These are phyloP conservation scores for Pristionchus maxplancki DNA, from an alignment of 2,888 invertebrate species.

Conservation along the genomic window DNA sequence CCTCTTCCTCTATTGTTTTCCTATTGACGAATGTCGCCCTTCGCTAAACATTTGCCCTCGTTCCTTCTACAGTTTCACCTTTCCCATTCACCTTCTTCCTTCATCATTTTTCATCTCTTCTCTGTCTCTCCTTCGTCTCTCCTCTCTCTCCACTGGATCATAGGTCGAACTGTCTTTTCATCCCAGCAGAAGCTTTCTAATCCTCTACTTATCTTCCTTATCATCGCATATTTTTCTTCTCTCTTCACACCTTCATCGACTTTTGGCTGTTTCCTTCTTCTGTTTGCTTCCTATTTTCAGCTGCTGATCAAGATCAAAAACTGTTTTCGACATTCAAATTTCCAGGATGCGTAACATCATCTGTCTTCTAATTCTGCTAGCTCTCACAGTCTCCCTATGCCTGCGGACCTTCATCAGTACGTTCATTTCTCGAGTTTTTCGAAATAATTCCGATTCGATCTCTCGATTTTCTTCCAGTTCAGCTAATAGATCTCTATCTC, in stretches of 20 bases:
- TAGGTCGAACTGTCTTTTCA: too few relatives aligned
- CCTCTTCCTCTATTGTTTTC: background rate
- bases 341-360: constrained; percentile 35
- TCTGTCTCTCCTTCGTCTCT: constrained; percentile 1
- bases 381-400: background rate
- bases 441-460: background rate
- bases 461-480: background rate
- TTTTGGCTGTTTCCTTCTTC: constrained; percentile 79
- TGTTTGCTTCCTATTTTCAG: constrained; percentile 81
- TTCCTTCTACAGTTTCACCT: background rate
- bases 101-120: constrained; percentile 17
- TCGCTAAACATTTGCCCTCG: background rate
- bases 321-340: constrained; percentile 84
- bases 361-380: background rate
- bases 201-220: background rate
- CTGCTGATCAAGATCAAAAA: background rate
- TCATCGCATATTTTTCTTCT: background rate
- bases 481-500: background rate
- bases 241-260: background rate
- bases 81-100: background rate
- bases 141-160: background rate
- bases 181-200: background rate
- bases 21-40: background rate
- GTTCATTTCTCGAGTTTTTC: background rate
- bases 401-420: constrained; percentile 38